Evolutionary conservation across 2,888 invertebrate species (phyloP).

Genomic region (Chromoteleia sp.): DNA sequence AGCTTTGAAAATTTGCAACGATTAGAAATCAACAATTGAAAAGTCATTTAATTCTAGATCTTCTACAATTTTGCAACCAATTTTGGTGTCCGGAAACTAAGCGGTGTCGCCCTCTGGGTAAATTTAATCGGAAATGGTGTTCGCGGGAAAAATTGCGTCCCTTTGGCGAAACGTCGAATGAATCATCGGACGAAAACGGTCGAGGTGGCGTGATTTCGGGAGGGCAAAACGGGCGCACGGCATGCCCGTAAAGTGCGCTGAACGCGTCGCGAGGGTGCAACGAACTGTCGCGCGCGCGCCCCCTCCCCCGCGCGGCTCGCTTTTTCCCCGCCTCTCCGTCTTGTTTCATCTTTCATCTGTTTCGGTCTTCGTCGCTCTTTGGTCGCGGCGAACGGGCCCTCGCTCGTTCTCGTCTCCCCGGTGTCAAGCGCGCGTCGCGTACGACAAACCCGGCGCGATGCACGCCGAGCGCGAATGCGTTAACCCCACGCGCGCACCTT

Average conservation of each 20-base stretch:
- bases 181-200: constrained; percentile 25
- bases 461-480: constrained; percentile 70
- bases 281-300: constrained; percentile 74
- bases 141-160: not conserved
- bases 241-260: constrained; percentile 76
- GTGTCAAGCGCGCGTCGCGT: constrained; percentile 68
- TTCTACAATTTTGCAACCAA: no score
- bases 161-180: constrained; percentile 21
- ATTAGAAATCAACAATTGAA: no score
- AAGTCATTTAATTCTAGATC: no score
- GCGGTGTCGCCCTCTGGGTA: no score
- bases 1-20: no score
- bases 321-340: constrained; percentile 15
- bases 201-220: constrained; percentile 63
- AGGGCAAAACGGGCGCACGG: constrained; percentile 77
- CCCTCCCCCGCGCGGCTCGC: constrained; percentile 41
- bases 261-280: constrained; percentile 80
- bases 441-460: constrained; percentile 44
- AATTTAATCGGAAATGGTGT: no score
- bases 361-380: constrained; percentile 7
- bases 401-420: constrained; percentile 57
- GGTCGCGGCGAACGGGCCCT: constrained; percentile 36
- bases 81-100: no score
- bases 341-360: not conserved
- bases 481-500: constrained; percentile 76